Base-by-base conservation (phyloP, 37 sponge, comb jelly and placozoan species). In the Amphimedon queenslandica region DNA sequence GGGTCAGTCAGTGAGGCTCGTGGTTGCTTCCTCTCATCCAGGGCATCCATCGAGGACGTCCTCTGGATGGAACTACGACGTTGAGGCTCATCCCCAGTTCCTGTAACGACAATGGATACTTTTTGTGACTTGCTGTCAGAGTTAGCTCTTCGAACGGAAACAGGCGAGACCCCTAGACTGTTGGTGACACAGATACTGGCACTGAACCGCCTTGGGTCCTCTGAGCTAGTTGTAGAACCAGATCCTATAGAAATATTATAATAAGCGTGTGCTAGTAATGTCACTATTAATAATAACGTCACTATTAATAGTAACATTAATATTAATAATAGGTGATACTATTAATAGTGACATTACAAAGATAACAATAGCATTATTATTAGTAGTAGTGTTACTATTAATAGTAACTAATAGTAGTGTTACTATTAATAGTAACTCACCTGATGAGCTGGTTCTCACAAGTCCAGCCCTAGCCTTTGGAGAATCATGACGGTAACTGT, bases 11-110 rank as follows among this genome's bases (percentile, higher is more conserved):
- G 28, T 35, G 68, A 18, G 16, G 21, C 39, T 20, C 39, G 57
- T 3, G 47, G 37, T 0, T 70, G 57, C 1, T 81, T 57, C 13
- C 87, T 70, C 39, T 81, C 88, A 40, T 82, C 67, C 40, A 88
- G 66, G 28, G 36, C n/a, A 42, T 88, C 88, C 82, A 88, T 65
- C 0, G 88, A 88, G 0, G 77, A 58, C 0, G 88, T 73, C 2
- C 88, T 76, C 51, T 55, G 47, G 34, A 84, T 6, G 37, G 61
- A 25, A 18, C 13, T 47, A n/a, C 27, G 21, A 6, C 27, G 8
- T 5, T 60, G 23, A n/a, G 21, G 28, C 24, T 25, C 5, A n/a
- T 60, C 61, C 27, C 5, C 5, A 6, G 61, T 13, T 25, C 24
- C 27, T 11, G 21, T 25, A 6, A n/a, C 27, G 5, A 60, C 61